Conservation (phyloP, 2,888 invertebrate genomes). For the Epinotia brunnichana region DNA sequence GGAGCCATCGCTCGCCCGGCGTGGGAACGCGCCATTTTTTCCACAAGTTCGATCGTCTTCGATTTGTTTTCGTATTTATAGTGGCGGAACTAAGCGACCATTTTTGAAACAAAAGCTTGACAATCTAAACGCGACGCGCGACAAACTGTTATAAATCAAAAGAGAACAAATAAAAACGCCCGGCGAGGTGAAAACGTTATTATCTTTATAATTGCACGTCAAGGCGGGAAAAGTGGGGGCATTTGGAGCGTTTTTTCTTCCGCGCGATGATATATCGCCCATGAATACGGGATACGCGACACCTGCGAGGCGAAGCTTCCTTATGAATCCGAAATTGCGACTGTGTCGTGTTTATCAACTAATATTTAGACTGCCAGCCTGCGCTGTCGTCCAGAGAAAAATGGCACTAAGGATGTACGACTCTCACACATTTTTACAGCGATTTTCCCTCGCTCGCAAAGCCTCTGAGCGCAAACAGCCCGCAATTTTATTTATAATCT, state of each 20-base stretch:
- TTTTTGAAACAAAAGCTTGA: conserved; percentile 40
- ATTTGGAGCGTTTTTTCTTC: conserved; percentile 62
- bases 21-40: conserved; percentile 68
- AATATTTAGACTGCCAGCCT: conserved; percentile 48
- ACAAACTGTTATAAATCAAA: conserved; percentile 79
- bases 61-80: conserved; percentile 54
- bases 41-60: conserved; percentile 56
- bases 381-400: conserved; percentile 13
- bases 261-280: conserved; percentile 78
- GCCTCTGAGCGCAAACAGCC: conserved; percentile 2
- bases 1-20: conserved; percentile 51
- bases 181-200: conserved; percentile 81
- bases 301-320: conserved; percentile 72
- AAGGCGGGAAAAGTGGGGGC: conserved; percentile 69
- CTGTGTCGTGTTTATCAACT: conserved; percentile 66
- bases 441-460: conserved; percentile 3
- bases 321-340: conserved; percentile 79
- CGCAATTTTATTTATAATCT: conserved; percentile 37
- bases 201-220: conserved; percentile 84
- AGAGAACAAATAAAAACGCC: conserved; percentile 78
- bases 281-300: conserved; percentile 82
- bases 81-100: conserved; percentile 47
- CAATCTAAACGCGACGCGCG: conserved; percentile 46
- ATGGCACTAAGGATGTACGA: neutral
- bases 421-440: conserved; percentile 1